phyloP scores from a whole-genome alignment of 2,797 vertebrate genomes.

The Melanotaenia pygmaea region DNA sequence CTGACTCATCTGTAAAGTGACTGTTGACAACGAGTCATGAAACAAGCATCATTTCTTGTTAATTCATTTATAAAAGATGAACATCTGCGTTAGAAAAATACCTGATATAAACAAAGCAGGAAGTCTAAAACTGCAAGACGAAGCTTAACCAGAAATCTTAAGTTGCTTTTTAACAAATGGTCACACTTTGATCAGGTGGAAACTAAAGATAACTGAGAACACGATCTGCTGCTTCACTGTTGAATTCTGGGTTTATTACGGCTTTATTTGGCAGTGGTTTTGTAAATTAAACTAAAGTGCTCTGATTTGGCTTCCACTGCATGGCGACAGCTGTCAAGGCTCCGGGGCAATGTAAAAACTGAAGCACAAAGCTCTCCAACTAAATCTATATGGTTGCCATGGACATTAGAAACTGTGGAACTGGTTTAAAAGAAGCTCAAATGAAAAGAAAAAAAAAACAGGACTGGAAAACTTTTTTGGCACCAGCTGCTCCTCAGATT shows the following conservation, averaged over 20 bases:
- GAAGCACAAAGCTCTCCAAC: neutral
- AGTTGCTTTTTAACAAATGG: no score
- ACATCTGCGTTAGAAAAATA: neutral
- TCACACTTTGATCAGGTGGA: neutral
- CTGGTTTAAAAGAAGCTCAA: neutral
- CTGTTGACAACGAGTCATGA: neutral
- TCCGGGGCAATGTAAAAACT: neutral
- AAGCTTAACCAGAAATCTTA: no score
- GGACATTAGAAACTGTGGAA: neutral
- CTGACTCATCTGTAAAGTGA: neutral
- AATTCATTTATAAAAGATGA: slow-evolving; percentile 2
- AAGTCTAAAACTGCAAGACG: neutral
- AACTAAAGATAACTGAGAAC: neutral
- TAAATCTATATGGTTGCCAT: neutral
- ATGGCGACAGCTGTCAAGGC: neutral
- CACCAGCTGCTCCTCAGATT: slow-evolving; percentile 15
- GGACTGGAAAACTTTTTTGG: slow-evolving; percentile 2
- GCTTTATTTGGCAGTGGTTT: slow-evolving; percentile 9
- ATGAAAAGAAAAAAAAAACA: neutral
- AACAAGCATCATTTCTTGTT: neutral
- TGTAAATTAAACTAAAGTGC: slow-evolving; percentile 1
- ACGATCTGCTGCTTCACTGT: neutral
- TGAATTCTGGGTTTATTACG: slow-evolving; percentile 4
- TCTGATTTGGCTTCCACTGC: slow-evolving; percentile 1
- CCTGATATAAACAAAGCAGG: neutral